phyloP scores from a whole-genome alignment of 2,113 vertebrate species.

The Oryzias javanicus region DNA sequence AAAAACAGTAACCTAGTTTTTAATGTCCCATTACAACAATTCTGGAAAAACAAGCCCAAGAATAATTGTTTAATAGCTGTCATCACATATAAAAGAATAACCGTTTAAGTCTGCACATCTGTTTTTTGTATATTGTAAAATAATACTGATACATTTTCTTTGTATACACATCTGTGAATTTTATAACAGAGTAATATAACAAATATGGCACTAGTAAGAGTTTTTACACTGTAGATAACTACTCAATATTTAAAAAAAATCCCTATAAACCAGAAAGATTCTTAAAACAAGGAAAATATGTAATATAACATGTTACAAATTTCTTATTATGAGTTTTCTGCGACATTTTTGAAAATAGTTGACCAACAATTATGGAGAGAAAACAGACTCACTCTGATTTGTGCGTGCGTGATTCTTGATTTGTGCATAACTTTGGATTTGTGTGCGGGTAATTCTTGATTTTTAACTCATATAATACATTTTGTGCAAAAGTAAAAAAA shows the following conservation, averaged over 20 bases:
- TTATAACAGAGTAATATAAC: not conserved
- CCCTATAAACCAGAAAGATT: conserved; percentile 33
- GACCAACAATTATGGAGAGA: too few species aligned
- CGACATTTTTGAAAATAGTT: too few species aligned
- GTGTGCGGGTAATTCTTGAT: too few species aligned
- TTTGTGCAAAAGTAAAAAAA: too few species aligned
- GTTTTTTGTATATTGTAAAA: conserved; percentile 35
- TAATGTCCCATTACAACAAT: conserved; percentile 44
- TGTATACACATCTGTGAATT: not conserved
- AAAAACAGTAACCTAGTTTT: conserved; percentile 63
- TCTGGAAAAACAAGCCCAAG: conserved; percentile 23
- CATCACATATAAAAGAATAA: conserved; percentile 32
- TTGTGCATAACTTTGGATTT: too few species aligned
- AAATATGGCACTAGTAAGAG: conserved; percentile 30
- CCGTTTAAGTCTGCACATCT: conserved; percentile 5
- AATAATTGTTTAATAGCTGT: conserved; percentile 30
- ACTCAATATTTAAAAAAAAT: conserved; percentile 32
- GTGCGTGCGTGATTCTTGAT: too few species aligned
- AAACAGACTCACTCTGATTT: too few species aligned
- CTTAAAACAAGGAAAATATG: conserved; percentile 23
- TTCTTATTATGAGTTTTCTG: too few species aligned
- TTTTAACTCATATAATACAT: too few species aligned
- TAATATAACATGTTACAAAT: too few species aligned
- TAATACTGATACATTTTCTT: not conserved
- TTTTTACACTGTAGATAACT: conserved; percentile 32